Conservation (phyloP, 1,140 invertebrate species). For the Orius laevigatus region DNA sequence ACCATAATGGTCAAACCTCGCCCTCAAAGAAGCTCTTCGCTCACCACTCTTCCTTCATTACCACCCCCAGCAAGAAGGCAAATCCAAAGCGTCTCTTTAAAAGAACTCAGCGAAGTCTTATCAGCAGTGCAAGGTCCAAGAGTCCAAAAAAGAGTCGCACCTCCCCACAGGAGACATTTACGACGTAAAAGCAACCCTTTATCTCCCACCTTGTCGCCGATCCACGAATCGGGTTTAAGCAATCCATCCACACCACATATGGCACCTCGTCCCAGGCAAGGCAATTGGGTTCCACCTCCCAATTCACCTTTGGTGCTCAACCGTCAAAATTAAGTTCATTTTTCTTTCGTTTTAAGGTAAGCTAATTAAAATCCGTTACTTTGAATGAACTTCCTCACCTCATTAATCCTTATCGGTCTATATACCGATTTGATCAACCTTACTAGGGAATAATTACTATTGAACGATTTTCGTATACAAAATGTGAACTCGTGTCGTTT, state of each 20-base stretch:
- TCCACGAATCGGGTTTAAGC: slow-evolving; percentile 52
- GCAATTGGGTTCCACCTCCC: slow-evolving; percentile 6
- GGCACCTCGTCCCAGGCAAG: slow-evolving; percentile 14
- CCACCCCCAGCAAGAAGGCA: slow-evolving; percentile 31
- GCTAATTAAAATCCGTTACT: no score
- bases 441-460: no score
- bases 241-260: slow-evolving; percentile 33
- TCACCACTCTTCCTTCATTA: slow-evolving; percentile 28
- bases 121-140: slow-evolving; percentile 24
- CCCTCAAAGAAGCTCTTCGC: slow-evolving; percentile 14
- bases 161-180: slow-evolving; percentile 17
- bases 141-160: slow-evolving; percentile 16
- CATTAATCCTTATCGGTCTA: no score
- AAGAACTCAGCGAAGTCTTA: slow-evolving; percentile 33
- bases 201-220: slow-evolving; percentile 41
- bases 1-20: slow-evolving; percentile 13
- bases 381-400: no score
- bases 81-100: slow-evolving; percentile 26
- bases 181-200: slow-evolving; percentile 29
- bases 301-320: slow-evolving; percentile 8
- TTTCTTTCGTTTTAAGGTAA: no score
- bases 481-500: no score
- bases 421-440: no score
- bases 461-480: no score
- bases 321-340: no score